phyloP scores from a whole-genome alignment of 2,797 vertebrate genomes.

The Hydrolagus colliei region DNA sequence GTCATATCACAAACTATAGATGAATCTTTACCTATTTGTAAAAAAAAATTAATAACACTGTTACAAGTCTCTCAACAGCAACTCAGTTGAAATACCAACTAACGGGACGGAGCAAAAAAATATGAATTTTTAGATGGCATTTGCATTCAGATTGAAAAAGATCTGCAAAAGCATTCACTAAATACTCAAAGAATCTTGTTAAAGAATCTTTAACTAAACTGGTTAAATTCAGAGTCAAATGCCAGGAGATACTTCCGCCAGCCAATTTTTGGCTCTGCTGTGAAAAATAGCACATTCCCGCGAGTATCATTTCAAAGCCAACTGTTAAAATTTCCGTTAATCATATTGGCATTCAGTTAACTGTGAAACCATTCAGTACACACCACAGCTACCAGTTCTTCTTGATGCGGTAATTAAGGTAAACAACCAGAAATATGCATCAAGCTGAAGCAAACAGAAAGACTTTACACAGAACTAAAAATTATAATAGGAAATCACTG shows the following conservation, averaged over 20 bases:
- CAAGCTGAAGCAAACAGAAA: conserved; percentile 56
- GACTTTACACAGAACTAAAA: conserved; percentile 41
- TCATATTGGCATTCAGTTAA: conserved; percentile 37
- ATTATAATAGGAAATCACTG: conserved; percentile 42
- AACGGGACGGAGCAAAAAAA: not conserved
- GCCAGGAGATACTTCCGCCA: conserved; percentile 36
- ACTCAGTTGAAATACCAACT: not conserved
- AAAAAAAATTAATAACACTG: not conserved
- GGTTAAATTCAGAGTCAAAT: not conserved
- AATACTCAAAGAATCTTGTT: not conserved
- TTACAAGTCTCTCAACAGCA: not conserved
- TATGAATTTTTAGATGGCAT: not conserved
- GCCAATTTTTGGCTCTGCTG: conserved; percentile 55
- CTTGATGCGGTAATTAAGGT: conserved; percentile 50
- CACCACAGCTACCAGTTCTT: conserved; percentile 39
- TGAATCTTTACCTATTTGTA: not conserved
- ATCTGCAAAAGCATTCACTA: not conserved
- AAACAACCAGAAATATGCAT: conserved; percentile 59
- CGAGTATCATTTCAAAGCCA: conserved; percentile 54
- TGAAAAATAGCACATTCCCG: conserved; percentile 64
- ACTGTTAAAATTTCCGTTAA: conserved; percentile 49
- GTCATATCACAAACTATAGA: not conserved
- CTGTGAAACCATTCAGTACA: conserved; percentile 38
- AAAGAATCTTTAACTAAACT: not conserved
- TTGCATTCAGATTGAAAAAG: conserved; percentile 13